Evolutionary conservation across 2,888 invertebrate species (phyloP).

Genomic region (Drosophila meridiana): DNA sequence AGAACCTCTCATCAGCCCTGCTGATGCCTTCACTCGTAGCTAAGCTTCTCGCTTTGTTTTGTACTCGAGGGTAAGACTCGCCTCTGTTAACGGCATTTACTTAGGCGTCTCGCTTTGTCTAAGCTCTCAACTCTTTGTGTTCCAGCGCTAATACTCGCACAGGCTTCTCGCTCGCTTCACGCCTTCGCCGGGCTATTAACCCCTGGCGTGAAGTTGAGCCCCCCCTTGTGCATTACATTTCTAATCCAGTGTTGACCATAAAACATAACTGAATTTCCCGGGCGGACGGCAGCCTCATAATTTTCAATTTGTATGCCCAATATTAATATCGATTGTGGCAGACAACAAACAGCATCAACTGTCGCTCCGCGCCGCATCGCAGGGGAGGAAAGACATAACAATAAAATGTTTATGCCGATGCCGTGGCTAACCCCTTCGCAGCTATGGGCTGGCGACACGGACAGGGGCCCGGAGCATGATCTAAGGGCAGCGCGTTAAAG

Average conservation of each 20-base stretch:
- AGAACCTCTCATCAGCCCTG: background rate
- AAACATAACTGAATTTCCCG: slow-evolving; percentile 56
- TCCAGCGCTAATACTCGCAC: background rate
- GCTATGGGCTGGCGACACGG: background rate
- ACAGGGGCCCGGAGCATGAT: background rate
- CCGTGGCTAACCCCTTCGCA: slow-evolving; percentile 50
- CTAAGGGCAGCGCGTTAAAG: slow-evolving; percentile 2
- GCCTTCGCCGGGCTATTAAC: slow-evolving; percentile 5
- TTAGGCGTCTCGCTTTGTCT: background rate
- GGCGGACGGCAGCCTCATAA: slow-evolving; percentile 59
- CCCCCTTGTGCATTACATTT: slow-evolving; percentile 43
- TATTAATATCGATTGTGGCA: slow-evolving; percentile 75
- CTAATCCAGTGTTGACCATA: slow-evolving; percentile 59
- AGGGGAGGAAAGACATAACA: slow-evolving; percentile 59
- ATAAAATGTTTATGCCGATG: slow-evolving; percentile 73
- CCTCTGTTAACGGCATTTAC: background rate
- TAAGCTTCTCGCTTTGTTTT: background rate
- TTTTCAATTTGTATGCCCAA: slow-evolving; percentile 73
- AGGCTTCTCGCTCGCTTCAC: slow-evolving; percentile 1
- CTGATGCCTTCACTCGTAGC: background rate
- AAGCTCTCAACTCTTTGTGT: background rate
- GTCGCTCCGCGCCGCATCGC: slow-evolving; percentile 29
- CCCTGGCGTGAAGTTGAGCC: slow-evolving; percentile 42
- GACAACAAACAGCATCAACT: slow-evolving; percentile 51
- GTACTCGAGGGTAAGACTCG: background rate